These are phyloP conservation scores for Urocyon cinereoargenteus DNA, from an alignment of 2,797 vertebrate species.

Conservation along the genomic window DNA sequence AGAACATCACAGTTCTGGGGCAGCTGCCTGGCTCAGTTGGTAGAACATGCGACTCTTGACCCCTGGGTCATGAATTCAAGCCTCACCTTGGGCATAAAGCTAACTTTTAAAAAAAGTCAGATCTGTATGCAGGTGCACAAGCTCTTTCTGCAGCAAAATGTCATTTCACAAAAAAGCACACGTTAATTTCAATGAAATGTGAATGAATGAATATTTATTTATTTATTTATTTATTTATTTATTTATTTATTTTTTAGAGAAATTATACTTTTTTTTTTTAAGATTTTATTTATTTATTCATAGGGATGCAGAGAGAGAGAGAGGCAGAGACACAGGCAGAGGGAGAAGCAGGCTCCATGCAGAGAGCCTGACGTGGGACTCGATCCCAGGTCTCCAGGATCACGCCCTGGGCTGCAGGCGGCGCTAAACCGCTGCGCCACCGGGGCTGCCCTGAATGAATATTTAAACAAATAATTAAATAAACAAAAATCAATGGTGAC, in stretches of 20 bases:
- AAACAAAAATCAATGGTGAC: not conserved
- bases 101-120: not conserved
- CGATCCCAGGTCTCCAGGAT: too few relatives aligned
- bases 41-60: not conserved
- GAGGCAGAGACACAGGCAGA: too few relatives aligned
- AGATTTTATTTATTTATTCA: too few relatives aligned
- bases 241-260: too few relatives aligned
- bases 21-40: not conserved
- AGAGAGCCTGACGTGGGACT: too few relatives aligned
- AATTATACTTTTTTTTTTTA: too few relatives aligned
- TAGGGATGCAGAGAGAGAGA: too few relatives aligned
- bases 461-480: slow-evolving; percentile 9
- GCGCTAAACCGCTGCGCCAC: too few relatives aligned
- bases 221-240: too few relatives aligned
- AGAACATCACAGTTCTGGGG: not conserved
- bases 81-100: not conserved
- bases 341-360: too few relatives aligned
- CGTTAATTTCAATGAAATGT: not conserved
- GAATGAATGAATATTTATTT: not conserved
- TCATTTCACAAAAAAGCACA: not conserved
- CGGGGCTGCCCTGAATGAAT: too few relatives aligned
- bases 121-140: not conserved
- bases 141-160: not conserved
- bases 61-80: not conserved
- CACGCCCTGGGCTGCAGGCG: too few relatives aligned